Percentiles rank a stretch among this genome's conserved stretches.
phyloP scores from a whole-genome alignment of 2,888 invertebrate genomes.

The Ametastegia equiseti region DNA sequence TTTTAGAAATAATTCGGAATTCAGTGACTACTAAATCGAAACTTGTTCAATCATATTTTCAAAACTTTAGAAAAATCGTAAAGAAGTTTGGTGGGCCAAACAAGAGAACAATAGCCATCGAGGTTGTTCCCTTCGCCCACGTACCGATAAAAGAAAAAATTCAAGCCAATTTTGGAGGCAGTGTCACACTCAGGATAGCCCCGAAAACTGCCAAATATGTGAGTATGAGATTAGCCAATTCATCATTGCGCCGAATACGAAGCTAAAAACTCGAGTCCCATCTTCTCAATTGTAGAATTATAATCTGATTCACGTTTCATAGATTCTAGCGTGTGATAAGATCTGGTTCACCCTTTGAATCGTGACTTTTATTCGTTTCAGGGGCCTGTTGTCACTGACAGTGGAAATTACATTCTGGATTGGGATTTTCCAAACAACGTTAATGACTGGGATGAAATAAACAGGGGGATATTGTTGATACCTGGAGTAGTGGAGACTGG shows the following conservation, averaged over 20 bases:
- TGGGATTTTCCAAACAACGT: slow-evolving; percentile 88
- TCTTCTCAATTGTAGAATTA: neutral
- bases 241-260: neutral
- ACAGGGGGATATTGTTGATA: slow-evolving; percentile 84
- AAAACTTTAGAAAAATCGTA: slow-evolving; percentile 84
- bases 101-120: slow-evolving; percentile 96
- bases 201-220: slow-evolving; percentile 88
- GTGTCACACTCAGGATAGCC: slow-evolving; percentile 88
- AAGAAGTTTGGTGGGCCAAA: slow-evolving; percentile 90
- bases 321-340: neutral
- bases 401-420: slow-evolving; percentile 98
- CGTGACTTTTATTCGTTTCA: slow-evolving; percentile 56
- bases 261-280: neutral
- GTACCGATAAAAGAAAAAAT: slow-evolving; percentile 88
- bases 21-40: neutral
- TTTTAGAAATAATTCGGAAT: no score
- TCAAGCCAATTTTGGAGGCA: slow-evolving; percentile 85
- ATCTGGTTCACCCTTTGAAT: neutral
- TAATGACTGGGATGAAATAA: slow-evolving; percentile 83
- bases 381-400: slow-evolving; percentile 98
- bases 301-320: neutral
- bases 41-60: neutral
- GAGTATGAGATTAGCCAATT: slow-evolving; percentile 61
- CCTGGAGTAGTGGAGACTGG: slow-evolving; percentile 98
- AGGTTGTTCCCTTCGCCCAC: slow-evolving; percentile 96